These are phyloP conservation scores for Alsophila aescularia DNA, from an alignment of 2,888 invertebrate genomes.

Conservation along the genomic window DNA sequence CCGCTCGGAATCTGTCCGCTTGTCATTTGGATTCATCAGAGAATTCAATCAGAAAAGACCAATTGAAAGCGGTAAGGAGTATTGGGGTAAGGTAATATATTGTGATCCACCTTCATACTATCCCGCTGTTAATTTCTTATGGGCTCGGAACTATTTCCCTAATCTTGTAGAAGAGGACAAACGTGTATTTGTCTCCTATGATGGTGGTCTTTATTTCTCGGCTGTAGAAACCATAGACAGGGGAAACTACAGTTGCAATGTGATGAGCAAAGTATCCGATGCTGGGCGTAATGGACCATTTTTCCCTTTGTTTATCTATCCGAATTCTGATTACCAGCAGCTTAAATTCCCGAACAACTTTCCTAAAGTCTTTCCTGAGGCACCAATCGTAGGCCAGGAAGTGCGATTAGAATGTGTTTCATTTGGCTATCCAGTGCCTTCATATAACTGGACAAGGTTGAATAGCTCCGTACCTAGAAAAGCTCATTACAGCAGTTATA, in stretches of 20 bases:
- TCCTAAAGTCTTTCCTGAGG: constrained; percentile 97
- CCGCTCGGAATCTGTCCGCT: constrained; percentile 92
- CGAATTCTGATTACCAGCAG: constrained; percentile 95
- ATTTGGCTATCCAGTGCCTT: constrained; percentile 97
- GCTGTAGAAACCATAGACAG: constrained; percentile 95
- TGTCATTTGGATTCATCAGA: constrained; percentile 95
- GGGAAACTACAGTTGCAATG: constrained; percentile 96
- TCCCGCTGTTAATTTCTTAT: constrained; percentile 94
- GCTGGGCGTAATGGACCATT: constrained; percentile 96
- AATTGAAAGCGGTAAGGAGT: constrained; percentile 92
- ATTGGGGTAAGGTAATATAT: constrained; percentile 96
- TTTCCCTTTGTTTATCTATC: constrained; percentile 91
- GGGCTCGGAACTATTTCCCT: constrained; percentile 95
- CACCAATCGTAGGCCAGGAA: constrained; percentile 94
- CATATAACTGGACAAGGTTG: constrained; percentile 95
- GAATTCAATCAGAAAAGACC: constrained; percentile 96
- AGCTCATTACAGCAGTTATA: constrained; percentile 89
- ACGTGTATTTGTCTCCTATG: constrained; percentile 96
- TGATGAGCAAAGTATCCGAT: constrained; percentile 93
- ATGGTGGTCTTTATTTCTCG: constrained; percentile 97
- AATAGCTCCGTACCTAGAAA: constrained; percentile 90
- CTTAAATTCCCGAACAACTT: constrained; percentile 97
- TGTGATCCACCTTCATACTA: constrained; percentile 97
- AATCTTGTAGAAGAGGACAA: constrained; percentile 97
- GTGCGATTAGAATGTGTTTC: constrained; percentile 97